Conservation (phyloP, 2,888 invertebrate species). For the Cephus sareptanus region DNA sequence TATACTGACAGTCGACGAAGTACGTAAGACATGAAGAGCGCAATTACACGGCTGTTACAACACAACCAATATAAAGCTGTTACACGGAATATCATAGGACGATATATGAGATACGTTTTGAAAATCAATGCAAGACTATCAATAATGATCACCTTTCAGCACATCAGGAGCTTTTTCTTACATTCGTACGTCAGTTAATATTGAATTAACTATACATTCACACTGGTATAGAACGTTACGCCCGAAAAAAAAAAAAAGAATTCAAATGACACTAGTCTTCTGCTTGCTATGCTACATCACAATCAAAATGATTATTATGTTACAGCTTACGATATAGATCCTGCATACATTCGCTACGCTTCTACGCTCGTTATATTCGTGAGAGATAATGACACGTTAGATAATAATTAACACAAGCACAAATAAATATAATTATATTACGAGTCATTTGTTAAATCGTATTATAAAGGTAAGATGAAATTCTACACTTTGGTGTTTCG, state of each 20-base stretch:
- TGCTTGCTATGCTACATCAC: slow-evolving; percentile 40
- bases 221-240: slow-evolving; percentile 16
- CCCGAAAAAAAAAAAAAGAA: slow-evolving; percentile 21
- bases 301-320: slow-evolving; percentile 36
- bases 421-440: slow-evolving; percentile 51
- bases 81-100: neutral
- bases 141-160: slow-evolving; percentile 46
- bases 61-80: slow-evolving; percentile 46
- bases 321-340: slow-evolving; percentile 2
- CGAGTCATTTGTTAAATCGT: slow-evolving; percentile 35
- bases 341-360: slow-evolving; percentile 2
- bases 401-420: slow-evolving; percentile 33
- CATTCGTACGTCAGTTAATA: slow-evolving; percentile 31
- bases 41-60: slow-evolving; percentile 39
- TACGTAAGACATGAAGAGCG: neutral
- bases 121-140: slow-evolving; percentile 55
- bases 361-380: neutral
- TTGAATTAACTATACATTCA: slow-evolving; percentile 7
- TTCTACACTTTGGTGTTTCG: slow-evolving; percentile 48
- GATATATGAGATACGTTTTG: slow-evolving; percentile 2
- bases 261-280: slow-evolving; percentile 20
- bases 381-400: slow-evolving; percentile 13
- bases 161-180: slow-evolving; percentile 25
- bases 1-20: neutral
- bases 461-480: slow-evolving; percentile 26